A percentile compares a stretch with the other conserved stretches of the same genome.
These are phyloP conservation scores for Onchidella celtica DNA, from an alignment of 2,888 invertebrate genomes.

Conservation along the genomic window DNA sequence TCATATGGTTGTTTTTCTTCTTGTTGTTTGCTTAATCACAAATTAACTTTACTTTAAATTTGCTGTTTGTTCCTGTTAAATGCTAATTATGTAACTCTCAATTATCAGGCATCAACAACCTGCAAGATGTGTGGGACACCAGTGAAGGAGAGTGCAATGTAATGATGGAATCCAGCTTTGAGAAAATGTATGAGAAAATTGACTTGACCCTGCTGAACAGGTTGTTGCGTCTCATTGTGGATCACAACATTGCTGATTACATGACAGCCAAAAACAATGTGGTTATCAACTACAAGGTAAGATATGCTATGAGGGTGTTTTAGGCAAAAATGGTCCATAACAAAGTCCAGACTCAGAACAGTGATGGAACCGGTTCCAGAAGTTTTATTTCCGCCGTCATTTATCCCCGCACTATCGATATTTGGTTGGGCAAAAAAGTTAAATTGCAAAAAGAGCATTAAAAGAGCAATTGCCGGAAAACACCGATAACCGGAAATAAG, in stretches of 20 bases:
- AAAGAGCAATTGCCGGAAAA: too few species aligned
- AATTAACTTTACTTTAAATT: not conserved
- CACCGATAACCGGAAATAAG: too few species aligned
- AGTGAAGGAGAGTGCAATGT: slow-evolving; percentile 99
- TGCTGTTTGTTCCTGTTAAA: not conserved
- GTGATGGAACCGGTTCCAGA: too few species aligned
- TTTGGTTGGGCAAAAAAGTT: too few species aligned
- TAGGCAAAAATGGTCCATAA: too few species aligned
- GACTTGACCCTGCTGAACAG: slow-evolving; percentile 98
- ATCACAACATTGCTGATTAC: slow-evolving; percentile 99
- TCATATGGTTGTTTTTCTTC: too few species aligned
- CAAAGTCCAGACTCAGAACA: too few species aligned
- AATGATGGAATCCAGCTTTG: slow-evolving; percentile 96
- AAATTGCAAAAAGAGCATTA: too few species aligned
- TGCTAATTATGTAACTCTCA: too few species aligned
- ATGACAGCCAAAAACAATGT: slow-evolving; percentile 99
- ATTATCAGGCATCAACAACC: slow-evolving; percentile 91
- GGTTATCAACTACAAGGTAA: slow-evolving; percentile 98
- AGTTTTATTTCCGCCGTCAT: too few species aligned
- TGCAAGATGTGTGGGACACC: slow-evolving; percentile 97
- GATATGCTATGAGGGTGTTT: slow-evolving; percentile 12
- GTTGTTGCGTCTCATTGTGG: slow-evolving; percentile 96
- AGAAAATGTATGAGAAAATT: slow-evolving; percentile 99
- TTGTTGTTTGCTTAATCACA: too few species aligned
- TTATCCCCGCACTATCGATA: too few species aligned